phyloP scores from a whole-genome alignment of 2,113 vertebrate species.

The Protomyctophum bolini region DNA sequence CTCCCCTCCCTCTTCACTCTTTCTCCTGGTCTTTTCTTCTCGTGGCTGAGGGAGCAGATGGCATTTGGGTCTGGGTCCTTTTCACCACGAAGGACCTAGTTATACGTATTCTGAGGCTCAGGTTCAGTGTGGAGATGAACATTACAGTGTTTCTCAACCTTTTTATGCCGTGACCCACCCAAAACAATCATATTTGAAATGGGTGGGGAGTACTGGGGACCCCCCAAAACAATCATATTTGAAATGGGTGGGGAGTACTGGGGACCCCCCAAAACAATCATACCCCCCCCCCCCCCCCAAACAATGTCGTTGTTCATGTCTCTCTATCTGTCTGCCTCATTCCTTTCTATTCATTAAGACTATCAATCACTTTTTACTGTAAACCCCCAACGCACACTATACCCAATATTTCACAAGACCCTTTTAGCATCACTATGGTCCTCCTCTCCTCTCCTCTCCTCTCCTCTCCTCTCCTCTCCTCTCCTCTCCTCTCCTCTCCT shows the following conservation, averaged over 20 bases:
- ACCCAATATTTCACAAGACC: not conserved
- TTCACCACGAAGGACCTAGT: slow-evolving; percentile 56
- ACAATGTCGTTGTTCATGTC: slow-evolving; percentile 2
- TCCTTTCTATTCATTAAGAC: not conserved
- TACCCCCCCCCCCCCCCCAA: not conserved
- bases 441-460: slow-evolving; percentile 2
- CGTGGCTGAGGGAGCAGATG: slow-evolving; percentile 71
- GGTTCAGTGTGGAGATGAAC: slow-evolving; percentile 45
- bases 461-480: slow-evolving; percentile 49
- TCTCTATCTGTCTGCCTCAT: slow-evolving; percentile 37
- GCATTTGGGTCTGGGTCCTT: slow-evolving; percentile 67
- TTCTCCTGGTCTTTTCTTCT: slow-evolving; percentile 68
- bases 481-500: slow-evolving; percentile 50
- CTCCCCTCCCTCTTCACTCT: slow-evolving; percentile 14
- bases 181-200: no score
- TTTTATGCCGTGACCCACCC: no score
- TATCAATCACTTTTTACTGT: no score
- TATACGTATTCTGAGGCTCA: slow-evolving; percentile 62
- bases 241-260: no score
- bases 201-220: no score
- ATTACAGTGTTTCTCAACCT: no score
- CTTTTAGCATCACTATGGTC: slow-evolving; percentile 36
- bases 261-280: no score
- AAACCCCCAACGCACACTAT: no score
- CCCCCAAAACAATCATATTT: no score